Evolutionary conservation across 1,140 invertebrate species (phyloP), one percentile per base, ranked within the genome.

Genomic region (Drosophila subpulchrella): DNA sequence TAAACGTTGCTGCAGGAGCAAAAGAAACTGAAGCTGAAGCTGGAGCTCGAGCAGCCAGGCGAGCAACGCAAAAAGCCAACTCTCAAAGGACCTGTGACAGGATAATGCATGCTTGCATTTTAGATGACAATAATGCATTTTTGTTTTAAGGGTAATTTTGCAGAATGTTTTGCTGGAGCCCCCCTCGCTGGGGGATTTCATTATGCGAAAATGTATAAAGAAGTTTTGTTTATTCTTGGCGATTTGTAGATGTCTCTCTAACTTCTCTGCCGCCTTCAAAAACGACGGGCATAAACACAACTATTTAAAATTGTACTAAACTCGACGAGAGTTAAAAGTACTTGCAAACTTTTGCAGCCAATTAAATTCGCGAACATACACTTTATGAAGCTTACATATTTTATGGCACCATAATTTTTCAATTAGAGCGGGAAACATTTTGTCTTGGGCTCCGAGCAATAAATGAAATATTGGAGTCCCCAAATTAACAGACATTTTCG

Each of bases 91-190:
- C 78, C 81, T 91, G 83, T 91, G 90, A 90, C 90, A 91, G 84
- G 86, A 88, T 91, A 91, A 91, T 91, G 90, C 86, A 91, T 89
- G 76, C 83, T 81, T 91, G 90, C 90, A 91, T 91, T 91, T 89
- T 84, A 91, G 81, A 91, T 91, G 83, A 91, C 83, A 89, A 91
- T 88, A 91, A 91, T 88, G 85, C 80, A 90, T 91, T 90, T 91
- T 90, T 90, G 78, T 90, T 90, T 90, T 90, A 90, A 81, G 86
- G 81, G 86, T 90, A 90, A 89, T 90, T 89, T 90, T 84, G 80
- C 80, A 89, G 79, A 89, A 89, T 89, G 80, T 82, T 88, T 82
- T 80, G 62, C 65, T 20, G 42, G 15, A 10, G 60, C 60, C 24
- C 17, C 17, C 30, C 41, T 42, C 59, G 59, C 56, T 34, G 24